These are phyloP conservation scores for Zhuqinia jingwanae DNA, from an alignment of 2,888 invertebrate genomes.

Conservation along the genomic window DNA sequence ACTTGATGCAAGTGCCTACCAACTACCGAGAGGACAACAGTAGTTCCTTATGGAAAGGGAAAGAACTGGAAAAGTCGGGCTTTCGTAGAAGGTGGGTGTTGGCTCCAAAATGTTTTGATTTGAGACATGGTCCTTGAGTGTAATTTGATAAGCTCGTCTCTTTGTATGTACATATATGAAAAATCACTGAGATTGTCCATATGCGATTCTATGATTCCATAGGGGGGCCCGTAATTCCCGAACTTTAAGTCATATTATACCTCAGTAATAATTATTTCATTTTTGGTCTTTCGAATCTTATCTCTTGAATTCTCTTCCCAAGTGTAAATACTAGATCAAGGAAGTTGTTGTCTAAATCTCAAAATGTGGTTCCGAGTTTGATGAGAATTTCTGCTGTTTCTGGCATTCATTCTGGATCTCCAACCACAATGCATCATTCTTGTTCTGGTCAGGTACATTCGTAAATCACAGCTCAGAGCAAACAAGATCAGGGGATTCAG, in stretches of 20 bases:
- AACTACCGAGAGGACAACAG: no score
- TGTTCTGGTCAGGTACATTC: slow-evolving; percentile 50
- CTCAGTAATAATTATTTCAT: neutral
- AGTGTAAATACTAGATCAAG: slow-evolving; percentile 18
- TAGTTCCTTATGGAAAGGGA: no score
- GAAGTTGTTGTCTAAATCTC: neutral
- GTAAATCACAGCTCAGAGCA: slow-evolving; percentile 70
- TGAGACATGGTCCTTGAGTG: no score
- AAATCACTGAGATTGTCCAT: no score
- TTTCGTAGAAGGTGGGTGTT: no score
- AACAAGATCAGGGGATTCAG: slow-evolving; percentile 73
- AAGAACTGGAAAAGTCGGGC: no score
- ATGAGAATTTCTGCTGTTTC: neutral
- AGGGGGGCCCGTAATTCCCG: no score
- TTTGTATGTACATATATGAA: no score
- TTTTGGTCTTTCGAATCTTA: neutral
- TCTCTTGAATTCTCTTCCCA: neutral
- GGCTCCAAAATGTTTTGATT: no score
- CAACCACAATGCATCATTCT: slow-evolving; percentile 16
- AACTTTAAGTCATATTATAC: neutral
- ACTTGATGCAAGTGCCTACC: no score
- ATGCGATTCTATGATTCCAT: no score
- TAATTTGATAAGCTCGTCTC: no score
- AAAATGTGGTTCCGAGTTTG: neutral
- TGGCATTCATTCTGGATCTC: neutral